Evolutionary conservation across 1,140 invertebrate species (phyloP).

Genomic region (Dermatophagoides farinae): DNA sequence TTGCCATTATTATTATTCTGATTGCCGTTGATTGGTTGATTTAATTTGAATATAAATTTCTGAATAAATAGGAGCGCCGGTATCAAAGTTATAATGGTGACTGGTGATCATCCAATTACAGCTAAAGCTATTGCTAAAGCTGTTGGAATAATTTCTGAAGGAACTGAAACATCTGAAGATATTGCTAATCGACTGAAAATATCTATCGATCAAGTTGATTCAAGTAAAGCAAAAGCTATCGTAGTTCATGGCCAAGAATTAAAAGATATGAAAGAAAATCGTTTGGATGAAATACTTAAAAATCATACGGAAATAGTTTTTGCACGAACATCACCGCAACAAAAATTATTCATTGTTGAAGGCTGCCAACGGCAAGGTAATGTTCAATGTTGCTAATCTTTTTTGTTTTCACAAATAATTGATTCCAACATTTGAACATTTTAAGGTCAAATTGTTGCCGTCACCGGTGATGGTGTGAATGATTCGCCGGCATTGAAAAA

Average conservation of each 20-base stretch:
- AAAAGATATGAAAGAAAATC: constrained; percentile 36
- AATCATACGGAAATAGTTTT: constrained; percentile 57
- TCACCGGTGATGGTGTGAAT: constrained; percentile 64
- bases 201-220: constrained; percentile 31
- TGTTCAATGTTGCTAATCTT: not conserved
- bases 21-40: constrained; percentile 66
- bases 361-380: constrained; percentile 43
- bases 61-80: constrained; percentile 15
- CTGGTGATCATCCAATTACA: constrained; percentile 79
- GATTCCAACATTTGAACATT: constrained; percentile 24
- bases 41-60: constrained; percentile 33
- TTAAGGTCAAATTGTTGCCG: constrained; percentile 45
- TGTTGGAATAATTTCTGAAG: constrained; percentile 94
- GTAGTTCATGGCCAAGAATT: constrained; percentile 51
- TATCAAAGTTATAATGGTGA: constrained; percentile 40
- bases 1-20: constrained; percentile 51
- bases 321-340: constrained; percentile 55
- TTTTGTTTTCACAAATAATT: not conserved
- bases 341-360: constrained; percentile 57
- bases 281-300: constrained; percentile 38
- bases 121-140: constrained; percentile 98
- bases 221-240: constrained; percentile 35
- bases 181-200: constrained; percentile 82
- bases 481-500: constrained; percentile 60
- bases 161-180: constrained; percentile 51